Conservation (phyloP, 2,888 invertebrate species). For the Amphiduros pacificus region DNA sequence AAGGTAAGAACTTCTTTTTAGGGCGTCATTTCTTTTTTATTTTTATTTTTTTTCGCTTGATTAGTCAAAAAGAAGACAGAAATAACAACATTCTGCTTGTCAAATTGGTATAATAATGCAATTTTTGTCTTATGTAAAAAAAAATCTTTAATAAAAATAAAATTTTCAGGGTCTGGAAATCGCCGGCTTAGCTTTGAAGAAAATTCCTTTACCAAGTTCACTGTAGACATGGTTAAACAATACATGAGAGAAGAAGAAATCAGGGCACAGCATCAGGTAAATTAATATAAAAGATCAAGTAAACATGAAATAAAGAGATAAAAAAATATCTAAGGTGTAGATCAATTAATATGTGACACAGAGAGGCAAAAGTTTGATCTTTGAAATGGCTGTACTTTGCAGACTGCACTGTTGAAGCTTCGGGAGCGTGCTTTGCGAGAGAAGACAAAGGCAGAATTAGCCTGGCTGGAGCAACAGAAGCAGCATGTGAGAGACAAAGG, state of each 20-base stretch:
- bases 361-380: no score
- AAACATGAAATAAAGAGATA: no score
- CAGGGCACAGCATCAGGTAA: conserved; percentile 66
- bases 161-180: background rate
- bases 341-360: no score
- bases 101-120: no score
- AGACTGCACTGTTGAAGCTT: conserved; percentile 69
- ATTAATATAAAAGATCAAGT: background rate
- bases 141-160: no score
- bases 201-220: conserved; percentile 58
- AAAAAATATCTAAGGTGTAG: no score
- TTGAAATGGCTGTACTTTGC: conserved; percentile 27
- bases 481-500: conserved; percentile 65
- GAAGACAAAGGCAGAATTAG: conserved; percentile 69
- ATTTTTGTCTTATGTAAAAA: no score
- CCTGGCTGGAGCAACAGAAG: conserved; percentile 71
- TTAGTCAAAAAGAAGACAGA: no score
- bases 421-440: conserved; percentile 71
- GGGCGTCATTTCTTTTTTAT: no score
- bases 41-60: no score
- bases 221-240: conserved; percentile 57
- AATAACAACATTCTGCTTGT: no score
- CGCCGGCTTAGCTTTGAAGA: conserved; percentile 32
- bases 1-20: no score
- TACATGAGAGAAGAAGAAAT: conserved; percentile 69